Evolutionary conservation across 1,140 invertebrate species (phyloP), one percentile per base, ranked within the genome.

Genomic region (Ceratina australensis): DNA sequence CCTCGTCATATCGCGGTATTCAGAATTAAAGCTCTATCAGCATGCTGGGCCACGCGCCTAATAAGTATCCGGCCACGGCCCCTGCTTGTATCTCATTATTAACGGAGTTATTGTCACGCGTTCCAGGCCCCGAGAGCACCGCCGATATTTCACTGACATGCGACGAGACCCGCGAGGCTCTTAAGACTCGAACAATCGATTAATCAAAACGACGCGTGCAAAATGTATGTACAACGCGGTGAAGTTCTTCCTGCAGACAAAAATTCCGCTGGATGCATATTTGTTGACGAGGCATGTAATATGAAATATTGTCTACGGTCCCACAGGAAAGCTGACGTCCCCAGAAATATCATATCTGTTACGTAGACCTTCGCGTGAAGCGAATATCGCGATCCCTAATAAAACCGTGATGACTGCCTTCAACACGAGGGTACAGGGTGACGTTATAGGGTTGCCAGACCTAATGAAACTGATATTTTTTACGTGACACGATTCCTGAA

Each of bases 1-100:
- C n/a, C n/a, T n/a, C n/a, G n/a, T n/a, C n/a, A 78, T 78, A 78
- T 72, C 22, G 22, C 33, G 26, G 67, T 26, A 20, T 24, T 20
- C n/a, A 5, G 59, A 63, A 64, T 78, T 78, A 56, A 78, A 72
- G 49, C 75, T 57, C 22, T n/a, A 72, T 57, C 68, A 26, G 75
- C 5, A 57, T 64, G 59, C 10, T 16, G 28, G 22, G 28, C 52
- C 75, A 49, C 33, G 42, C 60, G 47, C n/a, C 59, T 65, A 72
- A 72, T 63, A 47, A 78, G 22, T 24, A 54, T 7, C 24, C 47
- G 26, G 42, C 54, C 20, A n/a, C 26, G 2, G 24, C 10, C 49
- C 16, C 28, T 33, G 56, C 50, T 54, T 72, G 56, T 24, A 47
- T 64, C 64, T 72, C 68, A 42, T 56, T 64, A 72, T 57, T 16